phyloP scores from a whole-genome alignment of 1,140 invertebrate species.

The Pemphigus obesinymphae region DNA sequence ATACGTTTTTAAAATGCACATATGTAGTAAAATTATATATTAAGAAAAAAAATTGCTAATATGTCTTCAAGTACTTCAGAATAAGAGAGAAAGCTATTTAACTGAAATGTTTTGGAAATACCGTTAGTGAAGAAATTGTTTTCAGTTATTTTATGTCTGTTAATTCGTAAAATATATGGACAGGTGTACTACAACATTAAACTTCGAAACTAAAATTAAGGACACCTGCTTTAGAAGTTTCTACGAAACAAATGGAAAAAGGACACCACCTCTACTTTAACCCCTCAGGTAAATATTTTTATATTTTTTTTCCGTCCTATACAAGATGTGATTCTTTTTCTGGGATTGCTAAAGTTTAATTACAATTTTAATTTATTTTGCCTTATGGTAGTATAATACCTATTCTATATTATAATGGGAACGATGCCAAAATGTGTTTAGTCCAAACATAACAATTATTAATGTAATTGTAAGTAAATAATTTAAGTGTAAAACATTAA shows the following conservation, averaged over 20 bases:
- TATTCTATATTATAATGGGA: neutral
- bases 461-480: neutral
- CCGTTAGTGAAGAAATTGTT: neutral
- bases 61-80: too few species aligned
- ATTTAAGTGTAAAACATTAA: neutral
- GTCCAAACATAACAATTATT: neutral
- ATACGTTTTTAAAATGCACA: too few species aligned
- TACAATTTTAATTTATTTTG: neutral
- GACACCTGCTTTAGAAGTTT: neutral
- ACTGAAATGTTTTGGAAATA: too few species aligned
- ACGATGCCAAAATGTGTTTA: neutral
- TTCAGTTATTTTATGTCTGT: neutral
- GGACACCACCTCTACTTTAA: too few species aligned
- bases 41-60: too few species aligned
- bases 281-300: neutral
- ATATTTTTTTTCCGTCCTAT: neutral
- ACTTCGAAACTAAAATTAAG: neutral
- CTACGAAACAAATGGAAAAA: neutral
- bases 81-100: too few species aligned
- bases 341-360: neutral
- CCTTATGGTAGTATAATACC: neutral
- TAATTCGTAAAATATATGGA: neutral
- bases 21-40: too few species aligned
- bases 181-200: neutral
- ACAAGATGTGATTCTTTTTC: neutral